Base-by-base conservation (phyloP, 2,113 vertebrate species). In the Nanorana parkeri region DNA sequence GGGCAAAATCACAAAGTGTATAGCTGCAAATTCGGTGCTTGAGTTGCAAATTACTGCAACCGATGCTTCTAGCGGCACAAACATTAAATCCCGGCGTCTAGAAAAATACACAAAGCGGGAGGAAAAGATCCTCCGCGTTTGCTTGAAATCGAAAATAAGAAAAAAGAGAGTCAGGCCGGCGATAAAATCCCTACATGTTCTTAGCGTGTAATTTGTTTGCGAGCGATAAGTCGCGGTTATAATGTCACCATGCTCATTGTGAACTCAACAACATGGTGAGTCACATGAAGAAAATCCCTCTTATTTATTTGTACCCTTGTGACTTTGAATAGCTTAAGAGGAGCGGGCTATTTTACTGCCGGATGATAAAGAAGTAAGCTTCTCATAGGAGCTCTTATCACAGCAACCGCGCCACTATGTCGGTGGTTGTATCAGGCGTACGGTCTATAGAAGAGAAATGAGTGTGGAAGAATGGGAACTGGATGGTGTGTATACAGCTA, bases 291-390 rank as follows among this genome's bases (percentile, higher is more conserved):
- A 29, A 29, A 68, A 56, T 78, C 77, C 32, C 63, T 28, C 60
- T 52, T 77, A 77, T 73, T 73, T 56, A 73, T 73, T 56, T 73
- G 23, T 73, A 54, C 52, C 26, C 69, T 73, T 73, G 55, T 60
- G 71, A n/a, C 54, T 74, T 21, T 73, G 26, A 73, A 73, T 73
- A 24, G 69, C 69, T 73, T 29, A 73, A 56, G 51, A 73, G 69
- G 20, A 56, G 29, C 19, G 54, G 71, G 58, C 71, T 74, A 36
- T 73, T 54, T 74, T 55, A 74, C 71, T 36, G 56, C 19, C 23
- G 55, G 54, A 60, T 60, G 69, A 74, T 74, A 74, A 55, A 74
- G 20, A 47, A 74, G 68, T 69, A 74, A 58, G 55, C 28, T 54
- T 36, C 71, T 36, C 32, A 26, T 60, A 58, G 26, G 8, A 60